A percentile compares a stretch with the other conserved stretches of the same genome.
Evolutionary conservation across 2,113 vertebrate genomes (phyloP).

Genomic region (Rhabdornis inornatus): DNA sequence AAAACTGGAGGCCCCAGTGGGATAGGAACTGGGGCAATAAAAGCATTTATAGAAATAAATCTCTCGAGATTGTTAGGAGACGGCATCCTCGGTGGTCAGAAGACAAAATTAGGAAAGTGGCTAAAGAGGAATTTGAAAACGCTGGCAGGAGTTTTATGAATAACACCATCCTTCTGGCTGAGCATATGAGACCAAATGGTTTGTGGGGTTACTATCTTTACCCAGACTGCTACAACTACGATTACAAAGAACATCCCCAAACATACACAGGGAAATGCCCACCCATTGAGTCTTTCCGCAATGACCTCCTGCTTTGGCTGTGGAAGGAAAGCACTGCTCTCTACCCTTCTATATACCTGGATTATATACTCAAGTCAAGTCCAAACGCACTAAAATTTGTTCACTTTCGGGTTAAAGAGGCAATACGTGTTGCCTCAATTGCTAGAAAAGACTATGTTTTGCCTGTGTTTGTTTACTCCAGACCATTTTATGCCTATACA

Average conservation of each 20-base stretch:
- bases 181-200: conserved; percentile 76
- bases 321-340: conserved; percentile 88
- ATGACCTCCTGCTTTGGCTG: conserved; percentile 87
- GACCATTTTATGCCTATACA: conserved; percentile 89
- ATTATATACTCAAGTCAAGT: conserved; percentile 83
- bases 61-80: conserved; percentile 79
- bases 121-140: conserved; percentile 85
- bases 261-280: conserved; percentile 86
- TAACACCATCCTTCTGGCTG: conserved; percentile 79
- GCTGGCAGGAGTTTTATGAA: conserved; percentile 85
- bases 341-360: conserved; percentile 87
- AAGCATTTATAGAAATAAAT: conserved; percentile 84
- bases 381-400: conserved; percentile 87
- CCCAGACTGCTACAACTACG: conserved; percentile 92
- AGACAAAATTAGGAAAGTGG: conserved; percentile 76
- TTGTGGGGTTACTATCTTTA: conserved; percentile 93
- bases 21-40: conserved; percentile 88
- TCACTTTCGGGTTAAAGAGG: conserved; percentile 87
- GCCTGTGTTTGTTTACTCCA: conserved; percentile 89
- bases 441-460: conserved; percentile 78
- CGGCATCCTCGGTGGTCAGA: conserved; percentile 85
- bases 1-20: conserved; percentile 91
- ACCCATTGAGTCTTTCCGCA: conserved; percentile 79
- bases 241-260: conserved; percentile 82
- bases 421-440: conserved; percentile 83